Evolutionary conservation across 2,888 invertebrate genomes (phyloP), one percentile per base, ranked within the genome.

Genomic region (Frankliniella fusca): DNA sequence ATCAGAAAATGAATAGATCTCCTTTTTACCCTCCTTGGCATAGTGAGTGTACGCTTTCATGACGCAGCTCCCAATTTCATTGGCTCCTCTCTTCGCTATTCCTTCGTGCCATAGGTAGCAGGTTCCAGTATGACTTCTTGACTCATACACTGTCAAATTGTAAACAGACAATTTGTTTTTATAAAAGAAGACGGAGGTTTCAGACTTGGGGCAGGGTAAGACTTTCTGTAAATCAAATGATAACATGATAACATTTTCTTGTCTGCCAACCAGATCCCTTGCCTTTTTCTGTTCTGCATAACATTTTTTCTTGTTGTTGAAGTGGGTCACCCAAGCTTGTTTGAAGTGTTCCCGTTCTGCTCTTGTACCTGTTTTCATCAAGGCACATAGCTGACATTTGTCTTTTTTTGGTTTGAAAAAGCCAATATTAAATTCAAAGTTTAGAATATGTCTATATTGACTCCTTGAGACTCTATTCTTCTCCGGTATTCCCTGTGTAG

Each of bases 301-400:
- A 10, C 15, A 11, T 15, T 7, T 20, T 18, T 65, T 65, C 65
- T 65, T 65, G 20, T 65, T 65, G 7, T 65, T 65, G 20, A 65
- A 18, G 20, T 65, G 65, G 11, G 11, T 65, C 15, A 65, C 65
- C 11, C 20, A 65, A 7, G 11, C 7, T 10, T 10, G 15, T 7
- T 20, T 10, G 11, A 10, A 18, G 11, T 65, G 11, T 7, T 65
- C 65, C 65, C 65, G 65, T 20, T 65, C 65, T 65, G 15, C 20
- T 65, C 65, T 65, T 65, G 65, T 65, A 20, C 15, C 65, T 18
- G 65, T 65, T 20, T 65, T 10, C 65, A 65, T 65, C 20, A 65
- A 83, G 81, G 54, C 83, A 84, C 80, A 81, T 65, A 28, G 83
- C 84, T 81, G 83, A 83, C 80, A 83, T 83, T n/a, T 81, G 82